Evolutionary conservation across 1,140 invertebrate genomes (phyloP).

Genomic region (Heliconius hermathena): DNA sequence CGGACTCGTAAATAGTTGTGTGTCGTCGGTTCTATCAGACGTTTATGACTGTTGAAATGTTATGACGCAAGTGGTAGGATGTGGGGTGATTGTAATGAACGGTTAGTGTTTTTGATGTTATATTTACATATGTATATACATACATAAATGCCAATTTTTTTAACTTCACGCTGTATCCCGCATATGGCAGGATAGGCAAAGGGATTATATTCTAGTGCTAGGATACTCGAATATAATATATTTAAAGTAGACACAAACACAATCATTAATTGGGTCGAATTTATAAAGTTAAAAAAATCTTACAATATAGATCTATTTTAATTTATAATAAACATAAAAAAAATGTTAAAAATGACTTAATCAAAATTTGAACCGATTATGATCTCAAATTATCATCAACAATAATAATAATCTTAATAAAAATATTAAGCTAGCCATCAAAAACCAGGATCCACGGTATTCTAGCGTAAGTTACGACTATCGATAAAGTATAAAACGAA

Average conservation of each 20-base stretch:
- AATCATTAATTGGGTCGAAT: too few species aligned
- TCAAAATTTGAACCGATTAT: neutral
- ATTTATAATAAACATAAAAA: too few species aligned
- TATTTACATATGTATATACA: neutral
- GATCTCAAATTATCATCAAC: neutral
- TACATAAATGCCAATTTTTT: neutral
- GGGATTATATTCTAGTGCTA: too few species aligned
- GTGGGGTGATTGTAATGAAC: conserved; percentile 59
- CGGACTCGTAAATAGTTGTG: conserved; percentile 59
- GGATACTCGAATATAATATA: too few species aligned
- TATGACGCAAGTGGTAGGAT: conserved; percentile 56
- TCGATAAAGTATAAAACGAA: conserved; percentile 54
- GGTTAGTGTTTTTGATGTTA: neutral
- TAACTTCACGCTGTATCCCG: too few species aligned
- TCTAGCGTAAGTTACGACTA: conserved; percentile 51
- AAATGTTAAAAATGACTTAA: too few species aligned
- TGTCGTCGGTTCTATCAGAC: conserved; percentile 49
- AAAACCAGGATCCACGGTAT: conserved; percentile 36
- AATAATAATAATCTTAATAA: neutral
- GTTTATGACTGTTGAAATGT: conserved; percentile 59
- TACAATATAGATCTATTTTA: too few species aligned
- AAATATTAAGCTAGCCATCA: conserved; percentile 4
- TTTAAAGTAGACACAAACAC: too few species aligned
- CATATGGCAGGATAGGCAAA: too few species aligned
- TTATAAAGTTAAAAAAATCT: too few species aligned